phyloP scores from a whole-genome alignment of 2,888 invertebrate species.

The Epinotia brunnichana region DNA sequence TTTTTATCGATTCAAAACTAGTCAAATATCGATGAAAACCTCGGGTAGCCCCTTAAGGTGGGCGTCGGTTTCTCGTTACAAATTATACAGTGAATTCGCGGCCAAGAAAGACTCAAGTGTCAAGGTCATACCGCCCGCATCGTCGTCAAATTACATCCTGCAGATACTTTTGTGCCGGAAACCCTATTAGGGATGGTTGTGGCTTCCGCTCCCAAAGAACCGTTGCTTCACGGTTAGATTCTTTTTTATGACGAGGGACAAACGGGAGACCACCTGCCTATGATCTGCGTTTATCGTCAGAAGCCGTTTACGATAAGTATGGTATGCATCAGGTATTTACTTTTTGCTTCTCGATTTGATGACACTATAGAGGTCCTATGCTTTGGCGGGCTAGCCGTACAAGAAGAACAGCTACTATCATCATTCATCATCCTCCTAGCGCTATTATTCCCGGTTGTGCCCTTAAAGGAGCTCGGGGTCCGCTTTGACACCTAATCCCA shows the following conservation, averaged over 20 bases:
- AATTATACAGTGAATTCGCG: not conserved
- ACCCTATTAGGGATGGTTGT: slow-evolving; percentile 34
- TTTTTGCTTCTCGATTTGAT: not conserved
- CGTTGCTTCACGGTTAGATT: slow-evolving; percentile 12
- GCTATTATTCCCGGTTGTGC: no score
- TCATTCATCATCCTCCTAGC: no score
- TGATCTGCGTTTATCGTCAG: slow-evolving; percentile 8
- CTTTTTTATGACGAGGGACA: slow-evolving; percentile 22
- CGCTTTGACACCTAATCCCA: no score
- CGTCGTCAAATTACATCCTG: slow-evolving; percentile 23
- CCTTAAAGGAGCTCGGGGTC: no score
- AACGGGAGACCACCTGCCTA: slow-evolving; percentile 18
- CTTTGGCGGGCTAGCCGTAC: no score
- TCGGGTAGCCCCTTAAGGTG: no score
- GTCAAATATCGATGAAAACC: no score
- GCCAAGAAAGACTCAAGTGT: slow-evolving; percentile 14
- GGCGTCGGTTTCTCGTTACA: no score
- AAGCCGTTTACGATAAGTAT: not conserved
- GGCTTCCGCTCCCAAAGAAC: slow-evolving; percentile 16
- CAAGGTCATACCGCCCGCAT: slow-evolving; percentile 15
- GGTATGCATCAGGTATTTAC: not conserved
- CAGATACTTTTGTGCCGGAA: slow-evolving; percentile 9
- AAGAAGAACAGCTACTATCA: no score
- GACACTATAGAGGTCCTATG: no score
- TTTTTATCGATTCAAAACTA: no score